These are phyloP conservation scores for Amazonetta brasiliensis DNA, from an alignment of 2,797 vertebrate species.

Conservation along the genomic window DNA sequence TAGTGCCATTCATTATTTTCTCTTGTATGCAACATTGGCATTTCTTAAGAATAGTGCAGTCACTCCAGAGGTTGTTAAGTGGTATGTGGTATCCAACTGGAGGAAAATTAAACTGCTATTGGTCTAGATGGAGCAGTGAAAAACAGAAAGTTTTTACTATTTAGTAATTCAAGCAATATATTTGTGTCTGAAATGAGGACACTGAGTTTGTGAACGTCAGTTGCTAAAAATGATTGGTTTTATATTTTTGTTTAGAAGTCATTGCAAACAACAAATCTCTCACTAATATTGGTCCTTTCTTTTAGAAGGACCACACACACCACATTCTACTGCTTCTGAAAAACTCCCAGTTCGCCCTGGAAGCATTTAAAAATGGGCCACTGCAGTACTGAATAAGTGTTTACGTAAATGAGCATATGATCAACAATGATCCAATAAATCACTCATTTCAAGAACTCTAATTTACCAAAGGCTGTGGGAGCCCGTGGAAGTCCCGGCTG, in stretches of 20 bases:
- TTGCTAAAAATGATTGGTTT: background rate
- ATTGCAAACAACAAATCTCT: background rate
- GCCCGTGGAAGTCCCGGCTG: background rate
- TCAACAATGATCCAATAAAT: background rate
- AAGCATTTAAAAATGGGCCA: background rate
- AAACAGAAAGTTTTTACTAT: background rate
- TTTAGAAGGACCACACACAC: background rate
- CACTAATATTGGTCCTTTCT: background rate
- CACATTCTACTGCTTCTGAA: background rate
- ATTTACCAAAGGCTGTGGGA: background rate
- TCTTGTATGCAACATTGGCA: background rate
- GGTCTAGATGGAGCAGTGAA: background rate
- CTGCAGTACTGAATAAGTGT: background rate
- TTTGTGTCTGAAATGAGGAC: background rate
- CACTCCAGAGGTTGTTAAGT: background rate
- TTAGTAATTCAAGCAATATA: background rate
- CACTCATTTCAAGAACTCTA: background rate
- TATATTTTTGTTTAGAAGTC: background rate
- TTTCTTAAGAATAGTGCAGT: background rate
- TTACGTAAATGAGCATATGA: background rate
- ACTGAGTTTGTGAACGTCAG: background rate
- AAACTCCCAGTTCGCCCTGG: background rate
- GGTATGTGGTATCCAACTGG: background rate
- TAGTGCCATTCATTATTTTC: background rate
- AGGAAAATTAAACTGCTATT: background rate